Base-by-base conservation (phyloP, 2,888 invertebrate species). In the Mimumesa dahlbomi region DNA sequence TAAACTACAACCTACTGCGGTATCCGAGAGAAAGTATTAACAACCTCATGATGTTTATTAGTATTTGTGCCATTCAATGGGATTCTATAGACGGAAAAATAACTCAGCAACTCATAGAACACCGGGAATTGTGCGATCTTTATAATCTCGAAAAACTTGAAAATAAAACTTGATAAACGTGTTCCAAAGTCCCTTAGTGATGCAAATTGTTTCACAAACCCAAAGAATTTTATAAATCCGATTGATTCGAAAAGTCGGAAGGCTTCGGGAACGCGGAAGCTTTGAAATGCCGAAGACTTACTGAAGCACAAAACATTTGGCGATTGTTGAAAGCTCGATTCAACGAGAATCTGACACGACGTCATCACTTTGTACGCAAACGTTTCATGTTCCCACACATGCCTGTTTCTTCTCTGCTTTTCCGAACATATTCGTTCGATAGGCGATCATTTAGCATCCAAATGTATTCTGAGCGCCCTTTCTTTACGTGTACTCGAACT, bases 391-490 rank as follows among this genome's bases (percentile, higher is more conserved):
- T 74, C 64, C 50, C 59, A 61, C 53, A 54, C 46, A 46, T 67
- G 63, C 49, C 53, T 63, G 66, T 66, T 71, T 61, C 73, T 54
- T 64, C 56, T 57, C 54, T 68, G 57, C 56, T 73, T 73, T 40
- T 71, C 57, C 71, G 58, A 68, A 48, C 61, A 72, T 52, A 22
- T 36, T 38, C 40, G 25, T 31, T 71, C 58, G 53, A 63, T 65
- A 29, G 49, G 65, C 63, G 75, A 86, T 88, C 87, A 86, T 86
- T 85, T 84, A 48, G 90, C 89, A 82, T 94, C 94, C 79, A 94
- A 89, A 88, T 94, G 93, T 79, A 95, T 95, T 90, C 94, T 94
- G 52, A 95, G 90, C 25, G 93, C 94, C 81, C 92, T 91, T 87
- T 95, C 95, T 82, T 93, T 92, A 48, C 94, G 91, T 34, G 93